Percentiles rank a stretch among this genome's conserved stretches.
phyloP scores from a whole-genome alignment of 2,888 invertebrate species.

The Antheraea assamensis region DNA sequence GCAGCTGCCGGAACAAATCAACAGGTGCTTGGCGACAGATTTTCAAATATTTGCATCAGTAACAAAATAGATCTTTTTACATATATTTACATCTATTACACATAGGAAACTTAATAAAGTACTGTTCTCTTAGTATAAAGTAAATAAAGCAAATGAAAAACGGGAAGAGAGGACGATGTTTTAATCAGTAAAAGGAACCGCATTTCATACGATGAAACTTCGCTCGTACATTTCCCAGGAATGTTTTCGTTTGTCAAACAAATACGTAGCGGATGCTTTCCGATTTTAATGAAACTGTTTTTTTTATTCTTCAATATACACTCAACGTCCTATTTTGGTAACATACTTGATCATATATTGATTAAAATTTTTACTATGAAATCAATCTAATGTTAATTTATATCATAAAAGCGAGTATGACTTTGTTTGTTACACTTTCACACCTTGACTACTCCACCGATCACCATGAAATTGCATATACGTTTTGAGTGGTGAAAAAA shows the following conservation, averaged over 20 bases:
- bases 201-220: conserved; percentile 2
- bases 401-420: too few species aligned
- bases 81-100: neutral
- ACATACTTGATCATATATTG: neutral
- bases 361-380: neutral
- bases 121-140: neutral
- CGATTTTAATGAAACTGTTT: neutral
- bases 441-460: too few species aligned
- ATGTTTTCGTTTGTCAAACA: conserved; percentile 1
- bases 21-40: too few species aligned
- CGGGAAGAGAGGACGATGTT: neutral
- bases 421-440: too few species aligned
- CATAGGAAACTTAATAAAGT: neutral
- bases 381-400: neutral
- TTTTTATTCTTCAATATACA: neutral
- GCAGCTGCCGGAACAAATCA: too few species aligned
- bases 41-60: neutral
- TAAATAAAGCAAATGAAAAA: neutral
- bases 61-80: neutral
- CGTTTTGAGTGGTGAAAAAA: too few species aligned
- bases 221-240: neutral
- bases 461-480: too few species aligned
- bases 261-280: neutral
- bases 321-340: neutral
- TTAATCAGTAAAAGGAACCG: neutral